Conservation (phyloP, 2,888 invertebrate species). For the Tachina grossa region DNA sequence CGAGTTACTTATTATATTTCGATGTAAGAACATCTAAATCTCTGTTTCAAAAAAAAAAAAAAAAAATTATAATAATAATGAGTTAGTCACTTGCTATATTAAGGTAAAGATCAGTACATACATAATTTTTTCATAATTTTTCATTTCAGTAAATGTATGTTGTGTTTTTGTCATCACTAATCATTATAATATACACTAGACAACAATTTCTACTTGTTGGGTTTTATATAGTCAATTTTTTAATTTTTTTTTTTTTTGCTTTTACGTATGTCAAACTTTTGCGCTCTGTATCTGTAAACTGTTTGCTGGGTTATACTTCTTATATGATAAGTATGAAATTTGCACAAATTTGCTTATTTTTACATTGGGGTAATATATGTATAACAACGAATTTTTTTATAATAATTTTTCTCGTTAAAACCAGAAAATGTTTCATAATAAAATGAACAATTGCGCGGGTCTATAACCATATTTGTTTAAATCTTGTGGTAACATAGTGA, state of each 20-base stretch:
- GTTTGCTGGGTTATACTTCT: slow-evolving; percentile 31
- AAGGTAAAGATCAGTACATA: too few relatives aligned
- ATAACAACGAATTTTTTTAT: background rate
- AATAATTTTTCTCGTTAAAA: background rate
- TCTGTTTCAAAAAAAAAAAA: too few relatives aligned
- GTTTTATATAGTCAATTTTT: slow-evolving; percentile 5
- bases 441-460: too few relatives aligned
- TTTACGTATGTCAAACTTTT: slow-evolving; percentile 46
- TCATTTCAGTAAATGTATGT: slow-evolving; percentile 73
- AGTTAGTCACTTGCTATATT: too few relatives aligned
- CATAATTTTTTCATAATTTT: slow-evolving; percentile 56
- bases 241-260: slow-evolving; percentile 32
- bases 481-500: too few relatives aligned
- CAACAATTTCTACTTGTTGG: slow-evolving; percentile 40
- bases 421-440: background rate
- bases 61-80: too few relatives aligned
- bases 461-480: too few relatives aligned
- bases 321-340: background rate
- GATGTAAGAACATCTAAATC: too few relatives aligned
- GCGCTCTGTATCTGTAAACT: slow-evolving; percentile 38
- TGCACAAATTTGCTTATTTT: background rate
- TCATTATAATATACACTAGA: slow-evolving; percentile 74
- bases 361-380: background rate
- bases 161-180: slow-evolving; percentile 78
- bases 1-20: too few relatives aligned